Evolutionary conservation across 2,113 vertebrate genomes (phyloP), one percentile per base, ranked within the genome.

Genomic region (Rissa tridactyla): DNA sequence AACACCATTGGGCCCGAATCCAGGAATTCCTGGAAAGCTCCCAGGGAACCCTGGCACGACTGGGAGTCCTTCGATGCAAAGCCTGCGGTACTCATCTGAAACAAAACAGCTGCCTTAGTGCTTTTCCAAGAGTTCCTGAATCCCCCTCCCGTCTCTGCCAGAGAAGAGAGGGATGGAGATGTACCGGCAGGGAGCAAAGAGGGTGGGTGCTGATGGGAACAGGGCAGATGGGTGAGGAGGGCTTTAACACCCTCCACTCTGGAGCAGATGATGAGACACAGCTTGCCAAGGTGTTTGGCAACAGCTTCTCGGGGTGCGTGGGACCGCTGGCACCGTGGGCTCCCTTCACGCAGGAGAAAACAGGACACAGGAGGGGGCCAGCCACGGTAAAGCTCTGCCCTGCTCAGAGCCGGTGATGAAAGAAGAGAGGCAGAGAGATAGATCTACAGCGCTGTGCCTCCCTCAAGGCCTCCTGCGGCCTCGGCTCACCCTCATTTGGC

Each of bases 61-160:
- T 0, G 99, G 98, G 57, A 98, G 97, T 1, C 98, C 98, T 68
- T 98, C 98, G 29, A 98, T 98, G 78, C 99, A 99, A 49, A 99
- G 98, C 80, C 98, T 94, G 87, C 98, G 98, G 97, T 98, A 99
- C 92, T 99, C 99, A 27, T 99, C 99, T 99, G 89, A 54, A 80
- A 96, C 13, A 40, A 62, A 96, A 38, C 49, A 19, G 75, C 19
- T 81, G 85, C 81, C 85, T 95, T 9, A 95, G 88, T 3, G 40
- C 10, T 60, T 3, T 25, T 47, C 29, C 78, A 70, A 77, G 65
- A 36, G 75, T 0, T 27, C 64, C 72, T 1, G 19, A 25, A 44
- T 30, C 44, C 23, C 40, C 15, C 58, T 5, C 36, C 82, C 38
- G 62, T 68, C 68, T 25, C 76, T 32, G 65, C 46, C 81, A 64